These are phyloP conservation scores for Danaus plexippus DNA, from an alignment of 1,140 invertebrate genomes.

Conservation along the genomic window DNA sequence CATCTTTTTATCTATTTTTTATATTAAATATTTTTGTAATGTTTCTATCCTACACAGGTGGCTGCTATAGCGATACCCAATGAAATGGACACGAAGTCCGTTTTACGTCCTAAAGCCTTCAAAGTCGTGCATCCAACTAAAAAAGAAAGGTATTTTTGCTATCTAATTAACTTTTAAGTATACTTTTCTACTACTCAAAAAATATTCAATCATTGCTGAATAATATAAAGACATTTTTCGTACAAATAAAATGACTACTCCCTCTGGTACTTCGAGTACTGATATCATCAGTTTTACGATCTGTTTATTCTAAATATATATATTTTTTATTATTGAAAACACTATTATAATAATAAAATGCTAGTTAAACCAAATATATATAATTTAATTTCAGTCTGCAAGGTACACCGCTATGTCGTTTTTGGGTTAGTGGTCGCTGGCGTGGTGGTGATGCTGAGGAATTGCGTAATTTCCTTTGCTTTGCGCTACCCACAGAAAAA, in stretches of 20 bases:
- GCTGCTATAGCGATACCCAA: conserved; percentile 36
- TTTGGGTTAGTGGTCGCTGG: conserved; percentile 44
- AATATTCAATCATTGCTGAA: no score
- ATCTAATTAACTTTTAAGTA: background rate
- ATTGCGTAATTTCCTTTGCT: conserved; percentile 30
- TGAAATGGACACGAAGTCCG: conserved; percentile 9
- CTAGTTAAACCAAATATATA: no score
- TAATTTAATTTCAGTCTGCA: conserved; percentile 19
- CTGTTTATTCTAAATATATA: background rate
- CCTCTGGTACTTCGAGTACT: no score
- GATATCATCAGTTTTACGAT: conserved; percentile 4
- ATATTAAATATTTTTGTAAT: no score
- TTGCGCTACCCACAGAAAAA: conserved; percentile 21
- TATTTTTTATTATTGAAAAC: background rate
- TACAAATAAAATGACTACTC: no score
- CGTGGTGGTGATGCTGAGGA: conserved; percentile 31
- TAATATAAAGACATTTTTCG: no score
- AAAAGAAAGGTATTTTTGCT: conserved; percentile 26
- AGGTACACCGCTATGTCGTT: conserved; percentile 32
- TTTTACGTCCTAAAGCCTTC: conserved; percentile 31
- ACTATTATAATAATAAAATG: no score
- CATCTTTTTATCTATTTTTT: conserved; percentile 5
- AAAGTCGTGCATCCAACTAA: conserved; percentile 33
- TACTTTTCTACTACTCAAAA: no score
- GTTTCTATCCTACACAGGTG: conserved; percentile 21